Percentiles rank a stretch among this genome's conserved stretches.
Evolutionary conservation across 64 coral and sea anemone species (phyloP).

Genomic region (Anthopleura sola): DNA sequence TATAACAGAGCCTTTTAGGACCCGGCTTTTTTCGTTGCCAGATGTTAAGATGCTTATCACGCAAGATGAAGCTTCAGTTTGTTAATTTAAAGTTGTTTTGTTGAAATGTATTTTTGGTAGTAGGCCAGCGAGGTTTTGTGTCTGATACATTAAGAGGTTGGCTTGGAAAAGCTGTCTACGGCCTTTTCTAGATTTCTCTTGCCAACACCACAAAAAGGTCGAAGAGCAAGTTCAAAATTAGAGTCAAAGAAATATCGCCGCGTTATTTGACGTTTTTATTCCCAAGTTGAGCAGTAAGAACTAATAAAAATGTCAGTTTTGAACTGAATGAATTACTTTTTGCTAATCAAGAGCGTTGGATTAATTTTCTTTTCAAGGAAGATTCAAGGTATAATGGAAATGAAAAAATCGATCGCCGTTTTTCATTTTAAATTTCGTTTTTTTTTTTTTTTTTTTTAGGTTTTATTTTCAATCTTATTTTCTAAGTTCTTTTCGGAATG

Average conservation of each 20-base stretch:
- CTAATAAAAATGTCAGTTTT: conserved; percentile 6
- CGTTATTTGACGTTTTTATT: neutral
- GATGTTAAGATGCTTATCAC: conserved; percentile 2
- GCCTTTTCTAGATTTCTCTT: neutral
- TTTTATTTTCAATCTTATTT: neutral
- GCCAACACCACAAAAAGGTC: neutral
- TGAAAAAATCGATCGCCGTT: neutral
- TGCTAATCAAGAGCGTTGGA: neutral
- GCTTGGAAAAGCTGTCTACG: neutral
- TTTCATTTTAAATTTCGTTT: neutral
- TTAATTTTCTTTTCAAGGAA: neutral
- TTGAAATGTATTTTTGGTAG: neutral
- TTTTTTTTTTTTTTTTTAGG: neutral
- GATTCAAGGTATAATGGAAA: neutral
- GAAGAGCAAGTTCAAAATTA: neutral
- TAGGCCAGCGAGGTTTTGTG: neutral
- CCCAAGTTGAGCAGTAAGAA: neutral
- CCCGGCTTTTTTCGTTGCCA: neutral
- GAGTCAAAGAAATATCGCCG: neutral
- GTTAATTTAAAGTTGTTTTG: conserved; percentile 8
- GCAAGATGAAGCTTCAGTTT: neutral
- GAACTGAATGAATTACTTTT: neutral
- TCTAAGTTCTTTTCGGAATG: neutral
- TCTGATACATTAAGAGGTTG: conserved; percentile 10
- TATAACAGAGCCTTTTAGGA: conserved; percentile 1